These are phyloP conservation scores for Eupithecia abbreviata DNA, from an alignment of 2,888 invertebrate species.

Conservation along the genomic window DNA sequence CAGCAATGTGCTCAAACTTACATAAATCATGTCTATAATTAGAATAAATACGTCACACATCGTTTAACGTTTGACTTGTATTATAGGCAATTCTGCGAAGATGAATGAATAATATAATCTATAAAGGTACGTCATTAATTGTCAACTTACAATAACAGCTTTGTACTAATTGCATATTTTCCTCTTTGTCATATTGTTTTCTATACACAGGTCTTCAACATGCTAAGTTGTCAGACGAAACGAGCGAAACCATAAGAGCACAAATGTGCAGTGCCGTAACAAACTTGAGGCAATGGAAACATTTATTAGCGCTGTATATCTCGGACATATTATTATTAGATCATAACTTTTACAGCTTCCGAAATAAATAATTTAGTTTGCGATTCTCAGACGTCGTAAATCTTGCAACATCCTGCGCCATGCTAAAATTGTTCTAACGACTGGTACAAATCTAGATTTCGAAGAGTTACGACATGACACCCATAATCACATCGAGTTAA, in stretches of 20 bases:
- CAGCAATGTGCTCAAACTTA: conserved; percentile 38
- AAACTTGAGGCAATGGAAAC: conserved; percentile 28
- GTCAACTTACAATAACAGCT: conserved; percentile 27
- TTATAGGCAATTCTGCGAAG: conserved; percentile 39
- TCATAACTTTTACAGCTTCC: conserved; percentile 54
- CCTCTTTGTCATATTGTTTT: conserved; percentile 6
- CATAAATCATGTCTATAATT: conserved; percentile 43
- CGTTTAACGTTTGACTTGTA: conserved; percentile 37
- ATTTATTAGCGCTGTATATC: conserved; percentile 47
- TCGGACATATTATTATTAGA: conserved; percentile 53
- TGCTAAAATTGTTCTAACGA: conserved; percentile 36
- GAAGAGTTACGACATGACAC: conserved; percentile 20
- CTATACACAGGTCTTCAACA: not conserved
- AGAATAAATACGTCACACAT: conserved; percentile 40
- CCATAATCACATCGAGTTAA: conserved; percentile 21
- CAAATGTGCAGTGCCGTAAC: conserved; percentile 39
- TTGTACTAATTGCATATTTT: conserved; percentile 25
- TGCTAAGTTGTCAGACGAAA: conserved; percentile 14
- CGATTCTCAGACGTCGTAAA: conserved; percentile 51
- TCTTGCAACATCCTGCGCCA: conserved; percentile 49
- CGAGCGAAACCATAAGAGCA: conserved; percentile 22
- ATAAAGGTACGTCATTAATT: conserved; percentile 18
- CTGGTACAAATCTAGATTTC: conserved; percentile 30
- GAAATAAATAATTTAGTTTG: conserved; percentile 55
- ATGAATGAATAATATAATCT: conserved; percentile 40